Evolutionary conservation across 2,797 vertebrate genomes (phyloP).

Genomic region (Chloroceryle inda): DNA sequence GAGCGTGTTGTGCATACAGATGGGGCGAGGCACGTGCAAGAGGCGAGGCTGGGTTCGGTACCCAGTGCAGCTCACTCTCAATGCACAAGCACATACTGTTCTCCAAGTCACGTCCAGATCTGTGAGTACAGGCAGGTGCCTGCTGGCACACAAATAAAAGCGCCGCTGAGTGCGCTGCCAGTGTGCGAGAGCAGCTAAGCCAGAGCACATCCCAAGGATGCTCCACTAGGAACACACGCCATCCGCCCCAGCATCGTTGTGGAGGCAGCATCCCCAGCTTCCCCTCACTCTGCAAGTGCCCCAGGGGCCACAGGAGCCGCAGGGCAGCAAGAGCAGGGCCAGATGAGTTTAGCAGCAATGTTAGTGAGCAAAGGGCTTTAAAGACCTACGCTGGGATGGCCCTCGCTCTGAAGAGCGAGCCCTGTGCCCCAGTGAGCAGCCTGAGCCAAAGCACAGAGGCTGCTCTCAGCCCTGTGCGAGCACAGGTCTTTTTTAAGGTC

Average conservation of each 20-base stretch:
- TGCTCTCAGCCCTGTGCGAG: background rate
- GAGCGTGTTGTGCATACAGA: conserved; percentile 34
- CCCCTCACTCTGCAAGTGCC: background rate
- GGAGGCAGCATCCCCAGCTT: background rate
- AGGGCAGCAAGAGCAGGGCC: background rate
- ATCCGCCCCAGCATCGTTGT: background rate
- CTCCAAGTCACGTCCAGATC: conserved; percentile 62
- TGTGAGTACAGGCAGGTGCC: conserved; percentile 58
- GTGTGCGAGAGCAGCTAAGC: background rate
- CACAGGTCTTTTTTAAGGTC: background rate
- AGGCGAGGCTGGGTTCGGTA: conserved; percentile 24
- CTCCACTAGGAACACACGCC: accelerated
- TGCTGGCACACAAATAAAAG: conserved; percentile 56
- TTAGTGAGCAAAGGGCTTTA: background rate
- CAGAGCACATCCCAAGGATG: background rate
- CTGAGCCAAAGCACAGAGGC: accelerated
- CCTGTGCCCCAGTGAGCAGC: accelerated
- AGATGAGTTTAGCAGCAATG: background rate
- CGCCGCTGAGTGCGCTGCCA: background rate
- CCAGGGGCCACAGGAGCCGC: accelerated
- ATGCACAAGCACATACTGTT: conserved; percentile 61
- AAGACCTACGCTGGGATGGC: background rate
- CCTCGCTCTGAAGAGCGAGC: accelerated
- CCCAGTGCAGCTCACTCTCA: conserved; percentile 14
- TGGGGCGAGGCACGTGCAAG: conserved; percentile 12